Percentiles rank a stretch among this genome's conserved stretches.
phyloP scores from a whole-genome alignment of 2,113 vertebrate genomes.

The Cephalopterus ornatus region DNA sequence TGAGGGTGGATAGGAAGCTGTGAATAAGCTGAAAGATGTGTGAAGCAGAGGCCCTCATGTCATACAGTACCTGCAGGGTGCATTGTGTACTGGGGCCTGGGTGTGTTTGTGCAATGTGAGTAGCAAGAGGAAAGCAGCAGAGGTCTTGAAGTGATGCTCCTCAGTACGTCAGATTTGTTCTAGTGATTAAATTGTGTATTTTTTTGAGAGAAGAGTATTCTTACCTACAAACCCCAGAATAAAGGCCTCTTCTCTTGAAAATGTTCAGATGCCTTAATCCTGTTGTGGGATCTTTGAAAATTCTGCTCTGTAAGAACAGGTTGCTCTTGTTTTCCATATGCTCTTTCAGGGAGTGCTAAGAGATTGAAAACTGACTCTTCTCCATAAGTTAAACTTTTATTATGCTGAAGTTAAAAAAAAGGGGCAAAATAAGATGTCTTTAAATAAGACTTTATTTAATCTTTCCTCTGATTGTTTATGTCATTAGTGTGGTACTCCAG shows the following conservation, averaged over 20 bases:
- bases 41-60: background rate
- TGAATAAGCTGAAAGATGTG: background rate
- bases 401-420: background rate
- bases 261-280: background rate
- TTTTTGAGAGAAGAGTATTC: background rate
- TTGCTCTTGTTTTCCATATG: background rate
- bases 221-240: background rate
- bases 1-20: background rate
- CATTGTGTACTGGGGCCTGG: fast-evolving
- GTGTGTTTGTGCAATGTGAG: background rate
- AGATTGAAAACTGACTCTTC: background rate
- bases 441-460: background rate
- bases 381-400: background rate
- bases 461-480: background rate
- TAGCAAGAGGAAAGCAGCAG: background rate
- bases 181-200: background rate
- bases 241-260: background rate
- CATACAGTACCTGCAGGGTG: background rate
- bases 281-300: background rate
- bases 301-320: background rate
- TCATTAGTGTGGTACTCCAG: background rate
- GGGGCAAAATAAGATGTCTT: background rate
- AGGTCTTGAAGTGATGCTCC: background rate
- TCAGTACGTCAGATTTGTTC: background rate
- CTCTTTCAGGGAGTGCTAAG: background rate